phyloP scores from a whole-genome alignment of 2,113 vertebrate genomes.

The Chrysochloris asiatica region DNA sequence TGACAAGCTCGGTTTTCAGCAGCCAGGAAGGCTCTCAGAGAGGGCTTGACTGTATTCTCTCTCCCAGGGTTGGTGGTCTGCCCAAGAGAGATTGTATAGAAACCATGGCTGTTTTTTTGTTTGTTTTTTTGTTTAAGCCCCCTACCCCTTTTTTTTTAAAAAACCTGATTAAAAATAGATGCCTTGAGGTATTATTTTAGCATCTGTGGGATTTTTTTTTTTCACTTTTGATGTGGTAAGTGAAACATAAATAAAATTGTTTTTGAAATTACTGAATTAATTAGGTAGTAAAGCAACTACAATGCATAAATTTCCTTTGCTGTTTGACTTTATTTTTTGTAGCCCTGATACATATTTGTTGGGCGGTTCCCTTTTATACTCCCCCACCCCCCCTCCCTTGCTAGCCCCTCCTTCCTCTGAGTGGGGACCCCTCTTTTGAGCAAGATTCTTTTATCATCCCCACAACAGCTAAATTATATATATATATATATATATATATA shows the following conservation, averaged over 20 bases:
- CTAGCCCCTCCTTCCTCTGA: background rate
- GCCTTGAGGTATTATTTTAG: constrained; percentile 88
- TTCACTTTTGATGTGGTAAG: constrained; percentile 88
- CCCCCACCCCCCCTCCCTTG: fast-evolving
- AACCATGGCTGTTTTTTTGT: constrained; percentile 45
- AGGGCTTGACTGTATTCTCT: constrained; percentile 80
- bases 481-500: background rate
- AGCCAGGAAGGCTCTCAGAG: constrained; percentile 85
- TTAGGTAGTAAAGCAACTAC: constrained; percentile 85
- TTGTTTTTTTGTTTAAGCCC: background rate
- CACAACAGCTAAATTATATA: background rate
- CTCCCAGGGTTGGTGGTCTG: constrained; percentile 83
- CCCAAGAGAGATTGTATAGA: constrained; percentile 83
- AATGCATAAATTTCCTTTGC: constrained; percentile 81
- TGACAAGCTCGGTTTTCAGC: constrained; percentile 86
- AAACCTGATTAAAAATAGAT: constrained; percentile 87
- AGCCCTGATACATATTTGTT: constrained; percentile 73
- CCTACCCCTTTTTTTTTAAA: constrained; percentile 33
- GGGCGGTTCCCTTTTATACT: background rate
- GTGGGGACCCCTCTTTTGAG: background rate
- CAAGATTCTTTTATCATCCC: background rate
- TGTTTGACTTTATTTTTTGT: background rate
- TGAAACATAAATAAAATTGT: constrained; percentile 90
- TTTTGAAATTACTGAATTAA: constrained; percentile 90
- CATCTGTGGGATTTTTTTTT: constrained; percentile 75